Evolutionary conservation across 2,888 invertebrate species (phyloP), one percentile per base, ranked within the genome.

Genomic region (Eristalis arbustorum): DNA sequence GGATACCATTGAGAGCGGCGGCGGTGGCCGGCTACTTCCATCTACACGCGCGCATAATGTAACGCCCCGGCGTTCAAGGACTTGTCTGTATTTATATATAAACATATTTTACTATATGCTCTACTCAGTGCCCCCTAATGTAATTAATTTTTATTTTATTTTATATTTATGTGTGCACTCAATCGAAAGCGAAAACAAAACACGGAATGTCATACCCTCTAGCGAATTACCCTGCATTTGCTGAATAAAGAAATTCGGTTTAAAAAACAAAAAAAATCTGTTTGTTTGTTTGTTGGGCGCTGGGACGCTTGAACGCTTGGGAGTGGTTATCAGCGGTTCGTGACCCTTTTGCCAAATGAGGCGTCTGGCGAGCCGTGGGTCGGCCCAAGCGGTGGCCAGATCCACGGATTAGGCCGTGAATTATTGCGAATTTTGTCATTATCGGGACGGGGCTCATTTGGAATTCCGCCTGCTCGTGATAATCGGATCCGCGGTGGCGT

Each of bases 171-270:
- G 87, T 87, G 83, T 78, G 77, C 78, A 87, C 69, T 83, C 87
- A 83, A 72, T 75, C 57, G 64, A 69, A 78, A 73, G 18, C 79
- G 76, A 71, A n/a, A 75, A 71, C 66, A 72, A 77, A 87, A 79
- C 77, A 78, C 82, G 67, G 31, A 67, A 73, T 67, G 56, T 74
- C 66, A 82, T 69, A 83, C 71, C 78, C 56, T 67, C 63, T 90
- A 90, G 91, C 89, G 89, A 91, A 89, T 90, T 90, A 90, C 84
- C 88, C 85, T 91, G 89, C 92, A 92, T 91, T 89, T 91, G 91
- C 92, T 91, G 92, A 92, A 92, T 92, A 92, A 92, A 92, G 89
- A 90, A 72, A 89, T 91, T 92, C 92, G 90, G 92, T 92, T 91
- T 90, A 91, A 92, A 91, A 91, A 37, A 91, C 90, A 91, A 92